Base-by-base conservation (phyloP, 1,140 invertebrate genomes). In the Aphaenogaster ashmeadi region DNA sequence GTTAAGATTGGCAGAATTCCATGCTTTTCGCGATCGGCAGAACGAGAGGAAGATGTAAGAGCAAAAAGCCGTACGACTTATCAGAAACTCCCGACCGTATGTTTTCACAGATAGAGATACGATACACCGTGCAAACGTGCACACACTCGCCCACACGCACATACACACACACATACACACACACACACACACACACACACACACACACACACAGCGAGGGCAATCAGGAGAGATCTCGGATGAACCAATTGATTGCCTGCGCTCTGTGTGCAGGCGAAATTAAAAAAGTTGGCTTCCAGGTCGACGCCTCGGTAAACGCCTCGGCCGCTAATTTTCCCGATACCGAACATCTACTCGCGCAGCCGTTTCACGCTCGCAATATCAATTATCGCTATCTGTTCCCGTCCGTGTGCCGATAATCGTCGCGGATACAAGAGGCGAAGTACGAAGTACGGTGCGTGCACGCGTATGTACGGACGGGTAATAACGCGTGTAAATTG, bases 251-350 rank as follows among this genome's bases (percentile, higher is more conserved):
- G 80, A 74, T 84, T 71, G 69, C 36, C 18, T 5, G 52, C 36
- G 66, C 38, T 67, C 67, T 84, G 54, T 62, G 41, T 74, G 44
- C 80, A 62, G 41, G 69, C 56, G 54, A 84, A 75, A 83, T 83
- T 84, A 74, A 84, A 84, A 84, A 84, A 84, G 69, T 84, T 84
- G 41, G 13, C 80, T 84, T 84, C 38, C 80, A 75, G 69, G 27
- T 84, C 69, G 69, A 84, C 69, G 80, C 80, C 41, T 83, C 67
- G 41, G 80, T 58, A 72, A 83, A 83, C 80, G 67, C 67, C 41
- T 75, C 27, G 80, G 27, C 38, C 54, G 54, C 44, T 84, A 84
- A 75, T 84, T 75, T 44, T 44, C 18, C 41, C 80, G 69, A 84
- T 60, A 84, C 56, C 3, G 41, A 72, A 69, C 52, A 72, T 36